These are phyloP conservation scores for Tricholauxania praeusta DNA, from an alignment of 2,888 invertebrate genomes.

Conservation along the genomic window DNA sequence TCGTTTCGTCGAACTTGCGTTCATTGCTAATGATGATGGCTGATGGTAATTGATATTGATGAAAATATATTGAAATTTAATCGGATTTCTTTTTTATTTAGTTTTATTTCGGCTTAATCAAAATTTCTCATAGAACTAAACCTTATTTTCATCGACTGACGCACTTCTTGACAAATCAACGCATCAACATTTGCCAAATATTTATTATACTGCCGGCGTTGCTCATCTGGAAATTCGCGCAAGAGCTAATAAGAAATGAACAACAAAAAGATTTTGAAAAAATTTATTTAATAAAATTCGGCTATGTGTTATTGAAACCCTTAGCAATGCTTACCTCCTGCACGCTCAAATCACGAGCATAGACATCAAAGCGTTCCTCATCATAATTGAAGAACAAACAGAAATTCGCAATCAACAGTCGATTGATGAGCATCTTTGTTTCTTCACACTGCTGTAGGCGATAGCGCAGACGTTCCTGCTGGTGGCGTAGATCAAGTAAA, in stretches of 20 bases:
- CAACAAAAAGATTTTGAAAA: slow-evolving; percentile 25
- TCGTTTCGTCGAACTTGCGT: not conserved
- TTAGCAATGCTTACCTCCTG: slow-evolving; percentile 51
- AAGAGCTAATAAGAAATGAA: slow-evolving; percentile 51
- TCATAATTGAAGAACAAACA: slow-evolving; percentile 59
- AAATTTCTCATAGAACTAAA: slow-evolving; percentile 40
- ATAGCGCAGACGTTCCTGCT: slow-evolving; percentile 57
- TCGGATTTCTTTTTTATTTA: not conserved
- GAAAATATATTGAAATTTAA: slow-evolving; percentile 1
- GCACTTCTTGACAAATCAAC: slow-evolving; percentile 58
- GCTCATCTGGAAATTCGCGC: slow-evolving; percentile 62
- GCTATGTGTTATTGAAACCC: not conserved
- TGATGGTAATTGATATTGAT: not conserved
- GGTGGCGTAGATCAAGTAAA: slow-evolving; percentile 60
- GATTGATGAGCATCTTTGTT: slow-evolving; percentile 58
- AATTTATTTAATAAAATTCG: slow-evolving; percentile 12
- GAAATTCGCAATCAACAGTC: slow-evolving; percentile 61
- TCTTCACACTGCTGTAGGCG: slow-evolving; percentile 60
- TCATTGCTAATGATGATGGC: not conserved
- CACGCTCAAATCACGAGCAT: slow-evolving; percentile 54
- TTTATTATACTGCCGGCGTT: slow-evolving; percentile 69
- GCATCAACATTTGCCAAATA: slow-evolving; percentile 68
- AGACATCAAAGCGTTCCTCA: slow-evolving; percentile 51
- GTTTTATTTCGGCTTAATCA: too few relatives aligned
- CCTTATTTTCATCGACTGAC: slow-evolving; percentile 61